phyloP scores from a whole-genome alignment of 1,140 invertebrate species.

The Drosophila watanabei region DNA sequence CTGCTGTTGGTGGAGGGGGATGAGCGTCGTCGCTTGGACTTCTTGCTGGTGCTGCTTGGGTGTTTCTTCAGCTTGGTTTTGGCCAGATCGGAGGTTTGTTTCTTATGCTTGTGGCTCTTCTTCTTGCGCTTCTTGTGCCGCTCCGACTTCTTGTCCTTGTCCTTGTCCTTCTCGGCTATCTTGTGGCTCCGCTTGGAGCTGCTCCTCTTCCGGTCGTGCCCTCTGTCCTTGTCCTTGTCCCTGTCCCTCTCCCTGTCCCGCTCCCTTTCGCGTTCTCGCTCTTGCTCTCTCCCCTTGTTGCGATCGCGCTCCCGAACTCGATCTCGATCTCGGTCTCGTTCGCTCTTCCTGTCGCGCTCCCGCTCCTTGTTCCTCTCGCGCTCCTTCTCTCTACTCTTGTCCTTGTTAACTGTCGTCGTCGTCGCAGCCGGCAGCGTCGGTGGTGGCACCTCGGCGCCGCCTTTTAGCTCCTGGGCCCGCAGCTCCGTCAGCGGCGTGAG shows the following conservation, averaged over 20 bases:
- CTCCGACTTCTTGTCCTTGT: slow-evolving; percentile 58
- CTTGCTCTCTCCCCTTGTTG: not conserved
- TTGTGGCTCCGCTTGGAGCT: slow-evolving; percentile 39
- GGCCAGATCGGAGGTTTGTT: slow-evolving; percentile 27
- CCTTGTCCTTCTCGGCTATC: slow-evolving; percentile 16
- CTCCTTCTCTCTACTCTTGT: slow-evolving; percentile 1
- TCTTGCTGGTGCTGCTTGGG: slow-evolving; percentile 56
- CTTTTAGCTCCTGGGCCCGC: slow-evolving; percentile 90
- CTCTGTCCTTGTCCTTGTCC: slow-evolving; percentile 31
- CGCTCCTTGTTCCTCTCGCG: not conserved
- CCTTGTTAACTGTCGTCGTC: slow-evolving; percentile 1
- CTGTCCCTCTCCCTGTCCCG: not conserved
- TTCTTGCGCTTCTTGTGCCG: slow-evolving; percentile 72
- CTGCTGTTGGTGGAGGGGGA: slow-evolving; percentile 48
- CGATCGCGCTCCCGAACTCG: not conserved
- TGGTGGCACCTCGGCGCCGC: slow-evolving; percentile 86
- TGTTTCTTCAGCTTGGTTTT: slow-evolving; percentile 44
- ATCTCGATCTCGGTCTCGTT: not conserved
- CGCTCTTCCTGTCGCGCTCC: slow-evolving; percentile 22
- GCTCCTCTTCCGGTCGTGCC: slow-evolving; percentile 25
- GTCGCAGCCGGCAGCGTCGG: slow-evolving; percentile 12
- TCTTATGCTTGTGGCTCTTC: slow-evolving; percentile 67
- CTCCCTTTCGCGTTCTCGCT: slow-evolving; percentile 9
- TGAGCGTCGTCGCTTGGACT: slow-evolving; percentile 63
- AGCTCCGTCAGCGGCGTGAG: slow-evolving; percentile 93